Percentiles rank a stretch among this genome's conserved stretches.
These are phyloP conservation scores for Catalaphyllia jardinei DNA, from an alignment of 64 coral and sea anemone species.

Conservation along the genomic window DNA sequence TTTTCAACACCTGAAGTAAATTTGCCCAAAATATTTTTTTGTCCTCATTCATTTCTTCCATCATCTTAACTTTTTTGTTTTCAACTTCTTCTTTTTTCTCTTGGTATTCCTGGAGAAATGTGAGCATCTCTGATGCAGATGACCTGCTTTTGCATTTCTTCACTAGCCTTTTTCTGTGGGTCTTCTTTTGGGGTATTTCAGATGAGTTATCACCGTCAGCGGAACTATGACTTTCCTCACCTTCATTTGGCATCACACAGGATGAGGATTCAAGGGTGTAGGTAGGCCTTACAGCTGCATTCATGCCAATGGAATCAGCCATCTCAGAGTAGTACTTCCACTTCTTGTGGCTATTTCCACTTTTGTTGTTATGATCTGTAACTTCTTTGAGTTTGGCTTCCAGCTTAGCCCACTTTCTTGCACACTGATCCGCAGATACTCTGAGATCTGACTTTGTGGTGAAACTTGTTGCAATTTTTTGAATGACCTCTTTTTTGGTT, in stretches of 20 bases:
- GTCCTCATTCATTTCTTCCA: constrained; percentile 6
- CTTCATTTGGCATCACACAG: not conserved
- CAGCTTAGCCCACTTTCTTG: not conserved
- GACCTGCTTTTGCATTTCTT: constrained; percentile 20
- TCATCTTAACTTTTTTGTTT: constrained; percentile 22
- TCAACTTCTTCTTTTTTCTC: constrained; percentile 15
- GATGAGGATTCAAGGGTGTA: constrained; percentile 15
- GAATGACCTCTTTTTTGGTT: not conserved
- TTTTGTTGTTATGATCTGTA: constrained; percentile 16
- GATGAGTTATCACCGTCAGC: not conserved
- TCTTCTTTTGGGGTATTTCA: constrained; percentile 4
- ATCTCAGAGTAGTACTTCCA: constrained; percentile 18
- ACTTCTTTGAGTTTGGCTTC: constrained; percentile 5
- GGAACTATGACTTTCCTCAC: not conserved
- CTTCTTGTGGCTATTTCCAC: not conserved
- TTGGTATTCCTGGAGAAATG: constrained; percentile 5
- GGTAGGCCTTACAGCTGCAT: not conserved
- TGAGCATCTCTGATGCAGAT: constrained; percentile 22
- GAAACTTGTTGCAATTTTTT: not conserved
- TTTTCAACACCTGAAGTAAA: constrained; percentile 15
- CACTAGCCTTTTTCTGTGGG: not conserved
- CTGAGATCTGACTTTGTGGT: not conserved
- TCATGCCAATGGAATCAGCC: not conserved
- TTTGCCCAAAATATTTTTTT: constrained; percentile 17
- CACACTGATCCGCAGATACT: not conserved